A percentile compares a stretch with the other conserved stretches of the same genome.
Conservation (phyloP, 2,888 invertebrate species). For the Patella ulyssiponensis region DNA sequence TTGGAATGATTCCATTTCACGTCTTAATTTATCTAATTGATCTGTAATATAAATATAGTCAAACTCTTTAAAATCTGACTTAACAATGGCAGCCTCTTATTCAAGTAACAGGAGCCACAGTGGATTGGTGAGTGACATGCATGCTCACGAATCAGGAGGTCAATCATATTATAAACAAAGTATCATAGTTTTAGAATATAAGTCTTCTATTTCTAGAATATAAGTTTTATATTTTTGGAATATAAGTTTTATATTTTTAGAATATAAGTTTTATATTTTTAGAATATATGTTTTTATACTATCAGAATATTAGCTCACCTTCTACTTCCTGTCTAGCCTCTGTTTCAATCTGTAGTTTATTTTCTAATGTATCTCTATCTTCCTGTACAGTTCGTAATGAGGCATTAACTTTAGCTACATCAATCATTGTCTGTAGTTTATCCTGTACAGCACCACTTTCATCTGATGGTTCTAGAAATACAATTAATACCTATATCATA, state of each 20-base stretch:
- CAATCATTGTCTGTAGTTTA: slow-evolving; percentile 65
- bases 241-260: too few species aligned
- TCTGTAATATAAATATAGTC: slow-evolving; percentile 41
- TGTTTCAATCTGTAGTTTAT: slow-evolving; percentile 61
- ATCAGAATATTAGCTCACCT: slow-evolving; percentile 44
- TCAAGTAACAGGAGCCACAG: too few species aligned
- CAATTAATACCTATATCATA: neutral
- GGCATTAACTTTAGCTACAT: slow-evolving; percentile 67
- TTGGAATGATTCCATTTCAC: slow-evolving; percentile 64
- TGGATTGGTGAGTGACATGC: too few species aligned
- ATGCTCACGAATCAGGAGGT: too few species aligned
- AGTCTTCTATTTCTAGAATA: too few species aligned
- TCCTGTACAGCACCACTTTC: slow-evolving; percentile 45
- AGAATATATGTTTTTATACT: neutral
- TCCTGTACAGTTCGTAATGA: slow-evolving; percentile 61
- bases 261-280: too few species aligned
- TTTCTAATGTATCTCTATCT: slow-evolving; percentile 58
- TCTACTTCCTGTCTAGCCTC: slow-evolving; percentile 64
- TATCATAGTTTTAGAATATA: too few species aligned
- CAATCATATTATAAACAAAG: too few species aligned
- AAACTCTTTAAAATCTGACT: too few species aligned
- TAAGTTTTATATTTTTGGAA: too few species aligned
- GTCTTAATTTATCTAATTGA: slow-evolving; percentile 57
- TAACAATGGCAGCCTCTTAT: too few species aligned
- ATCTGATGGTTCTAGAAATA: neutral